Percentiles rank a stretch among this genome's conserved stretches.
Conservation (phyloP, 1,140 invertebrate species). For the Chironomus striatipennis region DNA sequence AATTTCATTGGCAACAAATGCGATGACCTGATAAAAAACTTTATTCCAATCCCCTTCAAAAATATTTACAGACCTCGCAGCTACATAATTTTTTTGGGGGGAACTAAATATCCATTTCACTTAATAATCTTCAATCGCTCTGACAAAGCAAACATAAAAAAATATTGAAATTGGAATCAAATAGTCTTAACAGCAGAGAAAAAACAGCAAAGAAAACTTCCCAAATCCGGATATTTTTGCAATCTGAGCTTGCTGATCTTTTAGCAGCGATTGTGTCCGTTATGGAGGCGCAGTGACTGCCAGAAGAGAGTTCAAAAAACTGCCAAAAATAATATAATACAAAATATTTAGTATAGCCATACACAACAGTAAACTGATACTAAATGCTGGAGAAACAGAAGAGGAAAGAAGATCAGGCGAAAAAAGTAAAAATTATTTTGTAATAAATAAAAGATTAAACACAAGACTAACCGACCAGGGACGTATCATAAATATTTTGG, state of each 20-base stretch:
- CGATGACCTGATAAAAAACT: too few species aligned
- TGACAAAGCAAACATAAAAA: too few species aligned
- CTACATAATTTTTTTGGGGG: too few species aligned
- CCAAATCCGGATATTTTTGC: background rate
- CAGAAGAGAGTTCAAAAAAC: conserved; percentile 16
- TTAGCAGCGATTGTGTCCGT: background rate
- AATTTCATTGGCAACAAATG: too few species aligned
- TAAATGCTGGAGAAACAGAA: background rate
- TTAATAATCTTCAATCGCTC: too few species aligned
- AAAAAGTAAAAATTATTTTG: conserved; percentile 23
- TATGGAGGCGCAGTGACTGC: background rate
- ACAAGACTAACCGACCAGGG: background rate
- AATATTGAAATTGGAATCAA: too few species aligned
- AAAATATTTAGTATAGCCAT: background rate
- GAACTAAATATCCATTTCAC: too few species aligned
- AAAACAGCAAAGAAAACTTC: background rate
- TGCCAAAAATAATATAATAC: background rate
- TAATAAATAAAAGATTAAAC: conserved; percentile 23
- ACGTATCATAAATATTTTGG: background rate
- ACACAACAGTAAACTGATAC: conserved; percentile 21
- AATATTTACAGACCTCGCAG: too few species aligned
- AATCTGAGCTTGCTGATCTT: conserved; percentile 17
- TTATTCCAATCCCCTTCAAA: too few species aligned
- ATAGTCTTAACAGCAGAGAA: too few species aligned
- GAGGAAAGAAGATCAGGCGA: background rate